These are phyloP conservation scores for Halictus quadricinctus DNA, from an alignment of 2,888 invertebrate genomes.

Conservation along the genomic window DNA sequence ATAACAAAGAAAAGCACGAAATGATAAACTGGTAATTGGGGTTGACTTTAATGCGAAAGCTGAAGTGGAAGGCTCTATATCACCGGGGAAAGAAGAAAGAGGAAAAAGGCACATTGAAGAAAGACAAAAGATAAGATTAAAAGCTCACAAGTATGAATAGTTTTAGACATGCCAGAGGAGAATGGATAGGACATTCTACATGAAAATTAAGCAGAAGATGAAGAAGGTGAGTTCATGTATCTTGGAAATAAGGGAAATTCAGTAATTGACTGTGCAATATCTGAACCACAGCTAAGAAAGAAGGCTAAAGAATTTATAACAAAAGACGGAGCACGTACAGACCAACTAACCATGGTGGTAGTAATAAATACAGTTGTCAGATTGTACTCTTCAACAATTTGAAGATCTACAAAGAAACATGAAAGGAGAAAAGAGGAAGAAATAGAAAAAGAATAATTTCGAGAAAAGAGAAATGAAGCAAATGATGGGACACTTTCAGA, in stretches of 20 bases:
- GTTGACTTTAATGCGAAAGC: background rate
- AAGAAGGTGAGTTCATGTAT: background rate
- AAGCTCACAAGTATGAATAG: slow-evolving; percentile 8
- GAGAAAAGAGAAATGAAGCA: background rate
- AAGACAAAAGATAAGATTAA: slow-evolving; percentile 17
- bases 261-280: background rate
- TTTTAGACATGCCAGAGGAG: slow-evolving; percentile 5
- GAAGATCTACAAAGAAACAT: background rate
- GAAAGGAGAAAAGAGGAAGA: background rate
- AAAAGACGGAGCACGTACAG: background rate
- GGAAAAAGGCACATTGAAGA: background rate
- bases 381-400: background rate
- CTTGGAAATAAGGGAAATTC: background rate
- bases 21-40: slow-evolving; percentile 13
- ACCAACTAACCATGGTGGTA: background rate
- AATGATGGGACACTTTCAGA: background rate
- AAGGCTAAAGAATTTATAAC: background rate
- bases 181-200: slow-evolving; percentile 5
- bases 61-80: background rate
- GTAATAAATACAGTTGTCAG: background rate
- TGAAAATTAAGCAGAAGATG: background rate
- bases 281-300: background rate
- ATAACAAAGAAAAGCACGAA: background rate
- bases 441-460: background rate
- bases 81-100: background rate